Conservation (phyloP, 2,888 invertebrate species). For the Ditylenchus weischeri region DNA sequence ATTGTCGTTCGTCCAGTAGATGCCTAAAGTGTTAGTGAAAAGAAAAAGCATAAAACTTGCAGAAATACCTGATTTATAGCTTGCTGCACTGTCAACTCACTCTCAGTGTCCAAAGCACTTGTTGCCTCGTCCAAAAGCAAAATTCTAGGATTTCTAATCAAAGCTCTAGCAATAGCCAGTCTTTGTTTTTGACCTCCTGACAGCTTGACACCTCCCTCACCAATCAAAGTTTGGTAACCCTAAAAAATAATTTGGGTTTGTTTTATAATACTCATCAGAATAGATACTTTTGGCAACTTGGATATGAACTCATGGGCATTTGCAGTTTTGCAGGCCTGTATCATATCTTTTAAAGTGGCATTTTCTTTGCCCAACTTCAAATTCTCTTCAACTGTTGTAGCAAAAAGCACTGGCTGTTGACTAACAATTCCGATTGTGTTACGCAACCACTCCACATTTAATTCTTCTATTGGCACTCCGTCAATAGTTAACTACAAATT, state of each 20-base stretch:
- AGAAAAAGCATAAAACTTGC: no score
- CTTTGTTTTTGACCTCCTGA: constrained; percentile 61
- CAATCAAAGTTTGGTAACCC: constrained; percentile 60
- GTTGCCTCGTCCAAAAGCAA: constrained; percentile 61
- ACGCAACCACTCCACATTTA: constrained; percentile 58
- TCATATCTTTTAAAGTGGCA: constrained; percentile 23
- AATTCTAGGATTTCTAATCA: constrained; percentile 59
- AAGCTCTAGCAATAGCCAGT: constrained; percentile 55
- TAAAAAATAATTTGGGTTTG: not conserved
- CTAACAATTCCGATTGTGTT: constrained; percentile 60
- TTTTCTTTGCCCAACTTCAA: constrained; percentile 60
- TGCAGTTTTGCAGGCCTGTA: constrained; percentile 42
- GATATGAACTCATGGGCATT: constrained; percentile 62
- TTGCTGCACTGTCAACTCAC: constrained; percentile 62
- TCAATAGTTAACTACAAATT: constrained; percentile 58
- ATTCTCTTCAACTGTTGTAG: constrained; percentile 59
- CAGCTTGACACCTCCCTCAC: constrained; percentile 60
- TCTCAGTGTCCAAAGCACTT: constrained; percentile 58
- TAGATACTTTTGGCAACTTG: constrained; percentile 52
- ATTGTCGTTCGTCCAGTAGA: not conserved
- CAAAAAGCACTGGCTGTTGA: constrained; percentile 65
- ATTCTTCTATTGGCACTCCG: constrained; percentile 51
- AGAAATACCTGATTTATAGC: constrained; percentile 64
- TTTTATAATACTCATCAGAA: not conserved
- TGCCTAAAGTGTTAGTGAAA: not conserved